phyloP scores from a whole-genome alignment of 2,113 vertebrate genomes.

The Vidua chalybeata region DNA sequence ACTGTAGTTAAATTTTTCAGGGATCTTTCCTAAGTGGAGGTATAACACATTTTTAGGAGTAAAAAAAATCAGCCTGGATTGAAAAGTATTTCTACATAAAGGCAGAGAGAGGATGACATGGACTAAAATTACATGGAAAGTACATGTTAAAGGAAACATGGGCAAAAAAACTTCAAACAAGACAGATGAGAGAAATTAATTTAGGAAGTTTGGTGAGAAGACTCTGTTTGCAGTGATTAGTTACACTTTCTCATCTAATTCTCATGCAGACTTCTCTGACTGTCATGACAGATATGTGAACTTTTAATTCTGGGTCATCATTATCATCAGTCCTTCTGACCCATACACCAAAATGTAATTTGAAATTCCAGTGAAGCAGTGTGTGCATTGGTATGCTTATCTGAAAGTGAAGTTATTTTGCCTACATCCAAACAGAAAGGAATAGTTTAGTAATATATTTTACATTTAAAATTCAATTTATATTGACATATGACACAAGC shows the following conservation, averaged over 20 bases:
- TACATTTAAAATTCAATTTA: neutral
- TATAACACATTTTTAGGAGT: neutral
- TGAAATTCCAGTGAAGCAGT: neutral
- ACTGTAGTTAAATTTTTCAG: neutral
- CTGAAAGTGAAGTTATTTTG: neutral
- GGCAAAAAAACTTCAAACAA: accelerated
- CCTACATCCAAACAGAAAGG: neutral
- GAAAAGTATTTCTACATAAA: neutral
- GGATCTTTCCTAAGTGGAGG: neutral
- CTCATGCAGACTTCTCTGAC: neutral
- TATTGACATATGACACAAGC: neutral
- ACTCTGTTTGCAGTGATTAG: neutral
- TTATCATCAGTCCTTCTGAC: neutral
- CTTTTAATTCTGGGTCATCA: neutral
- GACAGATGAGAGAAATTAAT: neutral
- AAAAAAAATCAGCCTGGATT: neutral
- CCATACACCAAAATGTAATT: neutral
- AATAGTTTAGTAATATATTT: neutral
- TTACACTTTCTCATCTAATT: neutral
- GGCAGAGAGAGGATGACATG: neutral
- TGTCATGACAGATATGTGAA: neutral
- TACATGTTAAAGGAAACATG: neutral
- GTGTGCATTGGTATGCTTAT: neutral
- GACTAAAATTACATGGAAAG: neutral
- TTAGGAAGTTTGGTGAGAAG: neutral